These are phyloP conservation scores for Lysandra coridon DNA, from an alignment of 2,888 invertebrate species.

Conservation along the genomic window DNA sequence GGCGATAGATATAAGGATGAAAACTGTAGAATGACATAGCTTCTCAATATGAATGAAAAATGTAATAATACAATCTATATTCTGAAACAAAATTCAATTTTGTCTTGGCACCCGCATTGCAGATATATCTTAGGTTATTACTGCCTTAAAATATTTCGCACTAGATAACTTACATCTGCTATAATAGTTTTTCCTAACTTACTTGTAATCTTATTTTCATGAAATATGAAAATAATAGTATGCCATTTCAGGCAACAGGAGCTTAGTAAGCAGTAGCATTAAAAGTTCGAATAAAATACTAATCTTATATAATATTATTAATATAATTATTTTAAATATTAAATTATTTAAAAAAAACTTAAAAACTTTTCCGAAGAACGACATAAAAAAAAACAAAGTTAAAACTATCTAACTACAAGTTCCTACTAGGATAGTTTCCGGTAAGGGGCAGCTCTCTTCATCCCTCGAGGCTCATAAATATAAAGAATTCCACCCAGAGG, in stretches of 20 bases:
- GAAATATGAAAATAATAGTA: too few species aligned
- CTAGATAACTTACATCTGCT: background rate
- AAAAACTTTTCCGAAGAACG: too few species aligned
- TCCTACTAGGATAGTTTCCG: background rate
- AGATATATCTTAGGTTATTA: slow-evolving; percentile 13
- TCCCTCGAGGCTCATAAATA: slow-evolving; percentile 1
- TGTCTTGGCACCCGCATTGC: slow-evolving; percentile 27
- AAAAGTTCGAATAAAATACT: too few species aligned
- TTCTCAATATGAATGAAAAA: slow-evolving; percentile 1
- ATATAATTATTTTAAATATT: too few species aligned
- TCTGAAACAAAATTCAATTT: slow-evolving; percentile 19
- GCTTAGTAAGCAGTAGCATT: too few species aligned
- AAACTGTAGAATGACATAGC: background rate
- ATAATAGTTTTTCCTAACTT: background rate
- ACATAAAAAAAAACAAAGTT: background rate
- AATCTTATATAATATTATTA: too few species aligned
- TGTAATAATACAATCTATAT: slow-evolving; percentile 19
- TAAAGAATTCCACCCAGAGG: background rate
- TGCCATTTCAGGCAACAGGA: too few species aligned
- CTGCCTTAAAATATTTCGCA: background rate
- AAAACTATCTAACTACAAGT: background rate
- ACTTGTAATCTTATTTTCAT: background rate
- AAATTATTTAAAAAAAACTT: too few species aligned
- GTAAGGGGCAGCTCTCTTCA: background rate
- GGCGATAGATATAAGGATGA: background rate